Evolutionary conservation across 2,797 vertebrate species (phyloP), one percentile per base, ranked within the genome.

Genomic region (Acipenser oxyrinchus): DNA sequence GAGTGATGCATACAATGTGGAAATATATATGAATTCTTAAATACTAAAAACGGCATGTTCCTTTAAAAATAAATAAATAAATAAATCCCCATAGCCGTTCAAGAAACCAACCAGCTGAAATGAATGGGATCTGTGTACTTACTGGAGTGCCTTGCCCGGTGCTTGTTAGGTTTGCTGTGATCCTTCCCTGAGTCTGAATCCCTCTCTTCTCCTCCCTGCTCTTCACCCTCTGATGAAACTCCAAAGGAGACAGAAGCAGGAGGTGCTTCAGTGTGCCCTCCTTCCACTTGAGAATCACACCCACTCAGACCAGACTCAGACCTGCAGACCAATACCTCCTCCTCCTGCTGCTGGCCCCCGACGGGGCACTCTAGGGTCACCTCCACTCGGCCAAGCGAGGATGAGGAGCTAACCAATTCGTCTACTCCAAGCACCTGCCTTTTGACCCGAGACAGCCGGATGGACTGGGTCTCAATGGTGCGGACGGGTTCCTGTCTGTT

Each of bases 71-170:
- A 37, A 37, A 37, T 37, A 4, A 37, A 37, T 2, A 37, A 37
- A 37, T 37, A 37, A 18, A 37, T 37, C 37, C 4, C 37, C 37
- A 37, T 5, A 4, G 3, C 4, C 37, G 5, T 37, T 37, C 37
- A 37, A 37, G 37, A 37, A 37, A 37, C 37, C 37, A 37, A 37
- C 37, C 37, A 37, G 48, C 63, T 51, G 13, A 74, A 70, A 73
- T 11, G 2, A 58, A 75, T 69, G 63, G 15, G 48, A 60, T 49
- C 9, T 67, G 72, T 70, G 72, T 85, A 97, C 97, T 98, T 88
- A 99, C 97, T 93, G 78, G 97, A 88, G 79, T 98, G 95, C 72
- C 82, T 89, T 0, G 97, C 91, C 69, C 91, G 87, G 87, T 99
- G 97, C 85, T 94, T 98, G 87, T 87, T 93, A 75, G 94, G 95